Conservation (phyloP, 2,888 invertebrate genomes). For the Myopa tessellatipennis region DNA sequence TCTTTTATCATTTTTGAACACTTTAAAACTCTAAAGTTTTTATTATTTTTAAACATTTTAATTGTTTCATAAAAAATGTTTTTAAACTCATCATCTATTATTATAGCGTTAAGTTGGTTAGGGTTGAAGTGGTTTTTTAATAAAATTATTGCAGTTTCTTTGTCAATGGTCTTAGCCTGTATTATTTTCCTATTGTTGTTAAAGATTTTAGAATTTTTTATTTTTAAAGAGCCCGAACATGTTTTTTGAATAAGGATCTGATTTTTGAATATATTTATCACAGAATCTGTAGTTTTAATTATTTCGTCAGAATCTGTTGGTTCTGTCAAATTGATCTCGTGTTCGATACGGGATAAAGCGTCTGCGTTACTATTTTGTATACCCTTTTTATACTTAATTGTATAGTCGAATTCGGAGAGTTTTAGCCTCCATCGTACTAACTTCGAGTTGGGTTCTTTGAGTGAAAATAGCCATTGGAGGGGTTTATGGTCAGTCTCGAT, state of each 20-base stretch:
- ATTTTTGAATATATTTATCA: conserved; percentile 23
- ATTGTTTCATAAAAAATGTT: not conserved
- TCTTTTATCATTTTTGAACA: not conserved
- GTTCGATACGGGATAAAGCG: conserved; percentile 39
- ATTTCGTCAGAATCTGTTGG: conserved; percentile 16
- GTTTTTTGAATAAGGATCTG: conserved; percentile 19
- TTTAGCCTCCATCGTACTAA: conserved; percentile 26
- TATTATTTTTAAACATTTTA: not conserved
- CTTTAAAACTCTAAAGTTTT: not conserved
- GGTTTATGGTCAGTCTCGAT: conserved; percentile 60
- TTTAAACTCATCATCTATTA: conserved; percentile 1
- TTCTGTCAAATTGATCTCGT: conserved; percentile 22
- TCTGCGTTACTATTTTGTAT: conserved; percentile 37
- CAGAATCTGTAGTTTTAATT: conserved; percentile 29
- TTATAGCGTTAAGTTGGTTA: conserved; percentile 15
- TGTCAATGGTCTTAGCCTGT: conserved; percentile 16
- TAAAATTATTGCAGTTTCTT: conserved; percentile 13
- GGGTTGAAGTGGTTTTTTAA: conserved; percentile 37
- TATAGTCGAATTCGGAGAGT: conserved; percentile 39
- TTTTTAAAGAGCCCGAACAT: conserved; percentile 20
- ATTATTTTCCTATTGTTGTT: conserved; percentile 35
- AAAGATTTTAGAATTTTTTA: conserved; percentile 35
- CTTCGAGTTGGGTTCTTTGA: conserved; percentile 35
- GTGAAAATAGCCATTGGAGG: conserved; percentile 51
- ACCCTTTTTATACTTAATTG: conserved; percentile 38